These are phyloP conservation scores for Actinia equina DNA, from an alignment of 64 coral and sea anemone species.

Conservation along the genomic window DNA sequence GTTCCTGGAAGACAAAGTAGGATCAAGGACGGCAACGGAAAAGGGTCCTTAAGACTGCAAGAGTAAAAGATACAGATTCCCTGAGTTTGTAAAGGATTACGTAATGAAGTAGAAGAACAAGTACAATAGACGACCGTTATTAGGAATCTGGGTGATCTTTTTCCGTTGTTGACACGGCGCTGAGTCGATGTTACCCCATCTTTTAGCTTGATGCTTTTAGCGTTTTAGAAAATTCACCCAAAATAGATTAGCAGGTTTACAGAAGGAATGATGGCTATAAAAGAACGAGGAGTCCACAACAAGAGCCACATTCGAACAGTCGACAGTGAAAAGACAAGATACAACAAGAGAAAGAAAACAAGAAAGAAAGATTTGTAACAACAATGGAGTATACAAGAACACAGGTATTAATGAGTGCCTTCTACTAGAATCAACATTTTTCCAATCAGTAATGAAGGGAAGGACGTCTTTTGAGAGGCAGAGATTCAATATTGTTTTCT, in stretches of 20 bases:
- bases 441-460: background rate
- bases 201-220: slow-evolving; percentile 1
- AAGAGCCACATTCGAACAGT: background rate
- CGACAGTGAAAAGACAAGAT: background rate
- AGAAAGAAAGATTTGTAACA: background rate
- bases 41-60: background rate
- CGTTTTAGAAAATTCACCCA: background rate
- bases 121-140: background rate
- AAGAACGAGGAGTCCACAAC: background rate
- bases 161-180: background rate
- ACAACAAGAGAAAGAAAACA: background rate
- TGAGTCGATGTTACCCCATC: background rate
- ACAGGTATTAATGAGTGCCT: background rate
- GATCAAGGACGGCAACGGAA: background rate
- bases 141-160: background rate
- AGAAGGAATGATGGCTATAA: background rate
- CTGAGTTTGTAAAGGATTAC: background rate
- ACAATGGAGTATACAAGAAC: background rate
- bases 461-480: background rate
- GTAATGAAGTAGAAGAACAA: background rate
- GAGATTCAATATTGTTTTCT: background rate
- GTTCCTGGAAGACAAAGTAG: background rate
- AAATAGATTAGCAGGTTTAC: background rate
- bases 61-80: background rate
- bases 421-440: background rate